These are phyloP conservation scores for Alces alces DNA, from an alignment of 2,113 vertebrate genomes.

Conservation along the genomic window DNA sequence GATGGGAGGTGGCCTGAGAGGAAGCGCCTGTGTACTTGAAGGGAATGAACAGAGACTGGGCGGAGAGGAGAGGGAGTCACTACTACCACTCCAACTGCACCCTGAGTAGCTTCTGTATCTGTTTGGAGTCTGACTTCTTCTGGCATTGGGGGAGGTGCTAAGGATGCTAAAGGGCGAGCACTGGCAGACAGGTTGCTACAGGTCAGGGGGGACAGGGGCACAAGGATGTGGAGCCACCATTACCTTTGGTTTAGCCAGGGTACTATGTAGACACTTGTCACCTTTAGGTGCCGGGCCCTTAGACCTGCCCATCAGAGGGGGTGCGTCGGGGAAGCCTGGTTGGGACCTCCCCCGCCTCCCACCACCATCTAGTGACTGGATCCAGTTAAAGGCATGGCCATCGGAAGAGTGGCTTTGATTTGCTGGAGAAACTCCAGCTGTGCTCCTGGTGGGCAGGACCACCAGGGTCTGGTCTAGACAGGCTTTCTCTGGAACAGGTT, in stretches of 20 bases:
- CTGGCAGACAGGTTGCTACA: rapidly evolving
- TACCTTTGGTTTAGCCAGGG: neutral
- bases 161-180: neutral
- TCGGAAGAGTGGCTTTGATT: neutral
- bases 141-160: neutral
- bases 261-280: neutral
- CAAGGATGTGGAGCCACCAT: neutral
- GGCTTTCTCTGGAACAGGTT: neutral
- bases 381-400: neutral
- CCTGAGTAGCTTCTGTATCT: neutral
- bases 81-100: rapidly evolving
- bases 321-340: neutral
- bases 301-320: too few relatives aligned
- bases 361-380: neutral
- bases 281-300: neutral
- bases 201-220: neutral
- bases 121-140: neutral
- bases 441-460: neutral
- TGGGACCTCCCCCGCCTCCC: neutral
- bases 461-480: neutral
- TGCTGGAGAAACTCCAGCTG: neutral
- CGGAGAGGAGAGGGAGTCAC: neutral
- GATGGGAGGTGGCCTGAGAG: neutral
- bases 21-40: neutral
- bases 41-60: neutral